These are phyloP conservation scores for Tetramorium bicarinatum DNA, from an alignment of 2,888 invertebrate genomes.

Conservation along the genomic window DNA sequence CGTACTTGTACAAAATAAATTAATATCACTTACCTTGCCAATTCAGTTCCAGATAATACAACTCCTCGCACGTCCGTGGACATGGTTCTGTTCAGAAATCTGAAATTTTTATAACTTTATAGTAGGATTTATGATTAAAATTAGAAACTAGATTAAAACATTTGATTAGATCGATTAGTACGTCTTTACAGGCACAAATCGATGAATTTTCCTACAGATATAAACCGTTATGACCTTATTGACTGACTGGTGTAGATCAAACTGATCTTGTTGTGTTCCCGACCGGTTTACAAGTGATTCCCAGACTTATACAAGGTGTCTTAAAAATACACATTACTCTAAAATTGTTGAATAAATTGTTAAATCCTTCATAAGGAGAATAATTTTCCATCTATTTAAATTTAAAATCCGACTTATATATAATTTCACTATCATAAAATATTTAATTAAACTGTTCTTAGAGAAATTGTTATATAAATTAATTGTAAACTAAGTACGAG, in stretches of 20 bases:
- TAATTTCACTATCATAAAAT: conserved; percentile 23
- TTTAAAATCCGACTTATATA: not conserved
- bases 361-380: not conserved
- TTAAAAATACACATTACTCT: not conserved
- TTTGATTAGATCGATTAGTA: not conserved
- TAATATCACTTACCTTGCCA: conserved; percentile 89
- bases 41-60: conserved; percentile 89
- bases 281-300: conserved; percentile 67
- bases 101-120: conserved; percentile 51
- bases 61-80: conserved; percentile 80
- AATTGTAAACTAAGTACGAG: not conserved
- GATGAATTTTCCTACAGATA: not conserved
- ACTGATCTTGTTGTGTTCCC: conserved; percentile 61
- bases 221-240: conserved; percentile 50
- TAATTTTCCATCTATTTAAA: not conserved
- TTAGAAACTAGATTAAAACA: not conserved
- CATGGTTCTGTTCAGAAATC: conserved; percentile 80
- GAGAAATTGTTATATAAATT: not conserved
- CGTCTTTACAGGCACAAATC: not conserved
- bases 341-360: conserved; percentile 2
- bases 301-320: conserved; percentile 27
- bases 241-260: conserved; percentile 64
- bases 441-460: conserved; percentile 14
- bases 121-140: not conserved
- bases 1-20: not conserved